phyloP scores from a whole-genome alignment of 1,140 invertebrate genomes.

The Ylistrum balloti region DNA sequence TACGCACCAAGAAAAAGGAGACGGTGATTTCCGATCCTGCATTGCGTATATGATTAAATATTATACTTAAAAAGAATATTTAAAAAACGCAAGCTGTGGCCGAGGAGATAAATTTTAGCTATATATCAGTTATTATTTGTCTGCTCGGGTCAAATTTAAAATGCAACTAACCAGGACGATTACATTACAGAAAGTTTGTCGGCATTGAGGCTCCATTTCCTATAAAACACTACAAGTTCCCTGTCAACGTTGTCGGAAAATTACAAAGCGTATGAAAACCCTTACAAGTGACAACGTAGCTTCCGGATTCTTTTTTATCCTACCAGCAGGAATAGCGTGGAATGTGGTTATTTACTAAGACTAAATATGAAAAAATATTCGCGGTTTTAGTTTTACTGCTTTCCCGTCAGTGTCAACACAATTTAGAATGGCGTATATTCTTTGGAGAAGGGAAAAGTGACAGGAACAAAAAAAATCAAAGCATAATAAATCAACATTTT shows the following conservation, averaged over 20 bases:
- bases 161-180: no score
- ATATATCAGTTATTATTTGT: no score
- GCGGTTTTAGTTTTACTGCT: not conserved
- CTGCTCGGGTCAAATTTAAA: no score
- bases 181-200: no score
- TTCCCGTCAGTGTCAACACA: not conserved
- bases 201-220: not conserved
- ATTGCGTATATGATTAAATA: no score
- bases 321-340: no score
- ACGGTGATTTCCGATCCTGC: no score
- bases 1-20: no score
- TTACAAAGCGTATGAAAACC: not conserved
- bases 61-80: no score
- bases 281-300: not conserved
- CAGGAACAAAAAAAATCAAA: not conserved
- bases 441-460: not conserved
- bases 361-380: not conserved
- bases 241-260: not conserved
- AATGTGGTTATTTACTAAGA: not conserved
- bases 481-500: not conserved
- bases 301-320: not conserved
- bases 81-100: no score
- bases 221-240: conserved; percentile 26
- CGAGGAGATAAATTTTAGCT: no score
- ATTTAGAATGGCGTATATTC: not conserved